Evolutionary conservation across 2,888 invertebrate species (phyloP), one percentile per base, ranked within the genome.

Genomic region (Apantesis nais): DNA sequence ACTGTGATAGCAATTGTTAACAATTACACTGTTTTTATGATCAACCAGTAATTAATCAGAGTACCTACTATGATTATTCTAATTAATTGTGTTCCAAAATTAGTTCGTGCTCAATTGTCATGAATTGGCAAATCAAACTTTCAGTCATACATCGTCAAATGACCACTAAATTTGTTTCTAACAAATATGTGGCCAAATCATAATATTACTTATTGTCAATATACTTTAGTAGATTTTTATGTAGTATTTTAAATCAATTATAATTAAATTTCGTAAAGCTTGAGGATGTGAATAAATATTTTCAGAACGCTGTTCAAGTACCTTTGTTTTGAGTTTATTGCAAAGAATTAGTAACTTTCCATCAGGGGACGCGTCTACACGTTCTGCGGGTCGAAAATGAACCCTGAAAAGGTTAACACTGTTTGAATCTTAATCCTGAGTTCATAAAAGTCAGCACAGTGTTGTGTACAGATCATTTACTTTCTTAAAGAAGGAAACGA

Each of bases 41-140:
- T 52, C 19, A 29, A 52, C n/a, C 37, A 25, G 37, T 62, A 67
- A 67, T 67, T 67, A 61, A 39, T 39, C 67, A 62, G 58, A 58
- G 37, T 66, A 37, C 48, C 48, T 52, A 52, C 55, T 39, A 66
- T 29, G 66, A 66, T 29, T 63, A 68, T 68, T 68, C n/a, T 68
- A 64, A 41, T 68, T 58, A 58, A 68, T 64, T 64, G 55, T 68
- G 63, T 37, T 16, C 44, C 58, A 64, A 68, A 68, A 64, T 64
- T 64, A 58, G 62, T 29, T 63, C 41, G 55, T 60, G 48, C 61
- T 69, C 65, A 69, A 69, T 65, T 69, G 69, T 25, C 55, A 34
- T 19, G 58, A 69, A 69, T 60, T 60, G 25, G 37, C 34, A 44
- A 65, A 65, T 58, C 37, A 60, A 41, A 69, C 60, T 22, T 25